Percentiles rank a stretch among this genome's conserved stretches.
These are phyloP conservation scores for Siderastrea siderea DNA, from an alignment of 92 coral and sea anemone species.

Conservation along the genomic window DNA sequence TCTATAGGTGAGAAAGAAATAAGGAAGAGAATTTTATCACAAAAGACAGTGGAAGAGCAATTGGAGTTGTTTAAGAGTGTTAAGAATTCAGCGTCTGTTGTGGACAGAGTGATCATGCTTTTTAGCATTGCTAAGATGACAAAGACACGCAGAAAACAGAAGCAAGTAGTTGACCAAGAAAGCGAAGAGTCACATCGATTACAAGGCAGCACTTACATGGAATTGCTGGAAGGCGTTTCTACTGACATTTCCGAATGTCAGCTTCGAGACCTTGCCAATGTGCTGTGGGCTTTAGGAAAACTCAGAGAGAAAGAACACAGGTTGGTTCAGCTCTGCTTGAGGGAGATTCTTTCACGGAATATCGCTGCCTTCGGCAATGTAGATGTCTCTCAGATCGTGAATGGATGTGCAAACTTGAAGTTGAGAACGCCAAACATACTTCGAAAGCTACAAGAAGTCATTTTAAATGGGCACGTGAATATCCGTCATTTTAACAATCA, in stretches of 20 bases:
- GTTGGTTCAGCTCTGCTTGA: constrained; percentile 10
- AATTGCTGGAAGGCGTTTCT: constrained; percentile 19
- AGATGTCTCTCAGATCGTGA: constrained; percentile 11
- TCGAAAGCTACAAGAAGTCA: background rate
- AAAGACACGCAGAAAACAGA: background rate
- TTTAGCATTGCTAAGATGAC: constrained; percentile 19
- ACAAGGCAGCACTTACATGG: background rate
- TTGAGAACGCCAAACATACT: background rate
- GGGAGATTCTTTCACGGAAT: constrained; percentile 9
- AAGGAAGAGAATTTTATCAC: background rate
- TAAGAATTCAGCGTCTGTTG: background rate
- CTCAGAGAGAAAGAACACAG: constrained; percentile 15
- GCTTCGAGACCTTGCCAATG: background rate
- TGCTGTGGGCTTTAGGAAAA: constrained; percentile 25
- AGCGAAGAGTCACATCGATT: background rate
- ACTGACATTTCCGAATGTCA: background rate
- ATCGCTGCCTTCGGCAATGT: constrained; percentile 2
- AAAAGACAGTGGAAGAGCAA: background rate
- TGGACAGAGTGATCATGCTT: constrained; percentile 20
- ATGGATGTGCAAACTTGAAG: constrained; percentile 16
- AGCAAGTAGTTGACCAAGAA: background rate
- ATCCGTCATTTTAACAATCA: background rate
- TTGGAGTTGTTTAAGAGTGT: constrained; percentile 12
- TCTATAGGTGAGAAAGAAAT: background rate
- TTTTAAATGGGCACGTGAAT: background rate